Percentiles rank a stretch among this genome's conserved stretches.
These are phyloP conservation scores for Thomomys bottae DNA, from an alignment of 2,113 vertebrate genomes.

Conservation along the genomic window DNA sequence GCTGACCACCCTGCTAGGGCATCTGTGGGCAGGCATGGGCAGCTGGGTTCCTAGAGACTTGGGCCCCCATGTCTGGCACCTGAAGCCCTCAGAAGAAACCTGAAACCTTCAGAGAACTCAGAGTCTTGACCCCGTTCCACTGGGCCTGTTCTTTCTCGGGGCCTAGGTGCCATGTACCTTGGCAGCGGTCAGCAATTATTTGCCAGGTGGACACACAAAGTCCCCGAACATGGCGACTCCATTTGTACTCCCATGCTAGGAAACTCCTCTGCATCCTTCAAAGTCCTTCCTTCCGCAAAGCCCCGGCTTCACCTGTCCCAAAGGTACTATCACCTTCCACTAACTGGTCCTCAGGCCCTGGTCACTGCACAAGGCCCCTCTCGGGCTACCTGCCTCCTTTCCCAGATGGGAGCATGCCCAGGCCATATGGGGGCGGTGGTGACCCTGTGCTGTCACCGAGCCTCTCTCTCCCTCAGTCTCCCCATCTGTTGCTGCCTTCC, in stretches of 20 bases:
- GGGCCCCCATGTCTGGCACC: no score
- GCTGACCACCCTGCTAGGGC: not conserved
- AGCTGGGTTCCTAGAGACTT: not conserved
- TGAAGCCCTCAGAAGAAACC: not conserved
- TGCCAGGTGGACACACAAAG: not conserved
- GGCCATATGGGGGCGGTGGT: not conserved
- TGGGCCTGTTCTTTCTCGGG: not conserved
- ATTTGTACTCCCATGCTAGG: not conserved
- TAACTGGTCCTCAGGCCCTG: no score
- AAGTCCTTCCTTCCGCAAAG: not conserved
- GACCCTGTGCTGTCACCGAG: not conserved
- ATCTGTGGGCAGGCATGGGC: not conserved
- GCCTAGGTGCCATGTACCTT: not conserved
- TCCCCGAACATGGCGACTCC: not conserved
- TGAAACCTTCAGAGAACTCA: not conserved
- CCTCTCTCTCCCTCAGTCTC: not conserved
- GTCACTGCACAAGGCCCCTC: not conserved
- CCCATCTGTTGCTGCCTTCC: not conserved
- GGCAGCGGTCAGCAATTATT: not conserved
- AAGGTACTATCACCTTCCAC: not conserved
- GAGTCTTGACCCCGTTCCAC: no score
- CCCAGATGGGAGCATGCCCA: not conserved
- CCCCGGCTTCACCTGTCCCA: not conserved
- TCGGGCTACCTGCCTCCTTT: not conserved
- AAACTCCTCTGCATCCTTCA: constrained; percentile 13